A percentile compares a stretch with the other conserved stretches of the same genome.
Evolutionary conservation across 2,888 invertebrate genomes (phyloP).

Genomic region (Panorpa germanica): DNA sequence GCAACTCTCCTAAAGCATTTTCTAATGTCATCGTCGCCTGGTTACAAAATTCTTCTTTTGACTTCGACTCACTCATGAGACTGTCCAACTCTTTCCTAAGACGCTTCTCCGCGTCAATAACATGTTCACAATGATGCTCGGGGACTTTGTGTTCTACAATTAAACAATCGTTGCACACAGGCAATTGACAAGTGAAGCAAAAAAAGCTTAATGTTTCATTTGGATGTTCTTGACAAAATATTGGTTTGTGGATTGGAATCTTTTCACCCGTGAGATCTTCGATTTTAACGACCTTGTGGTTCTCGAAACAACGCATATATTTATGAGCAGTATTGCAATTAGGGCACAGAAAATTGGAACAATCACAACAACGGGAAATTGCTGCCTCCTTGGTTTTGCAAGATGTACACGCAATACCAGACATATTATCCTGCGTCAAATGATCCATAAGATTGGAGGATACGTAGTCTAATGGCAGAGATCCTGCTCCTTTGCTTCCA

Average conservation of each 20-base stretch:
- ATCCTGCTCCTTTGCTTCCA: constrained; percentile 54
- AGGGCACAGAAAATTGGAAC: constrained; percentile 82
- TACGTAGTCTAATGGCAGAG: constrained; percentile 72
- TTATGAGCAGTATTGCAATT: constrained; percentile 92
- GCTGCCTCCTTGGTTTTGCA: constrained; percentile 92
- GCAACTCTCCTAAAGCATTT: constrained; percentile 66
- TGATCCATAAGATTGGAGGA: constrained; percentile 68
- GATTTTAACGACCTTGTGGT: constrained; percentile 77
- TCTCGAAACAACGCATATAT: constrained; percentile 93
- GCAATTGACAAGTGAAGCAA: constrained; percentile 72
- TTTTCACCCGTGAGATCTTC: constrained; percentile 66
- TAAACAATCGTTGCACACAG: constrained; percentile 76
- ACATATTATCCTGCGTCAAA: too few species aligned
- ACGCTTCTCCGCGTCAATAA: constrained; percentile 58
- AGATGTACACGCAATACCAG: constrained; percentile 75
- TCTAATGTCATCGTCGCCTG: constrained; percentile 57
- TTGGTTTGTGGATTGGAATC: constrained; percentile 73
- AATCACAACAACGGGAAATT: constrained; percentile 85
- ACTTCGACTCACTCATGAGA: constrained; percentile 54
- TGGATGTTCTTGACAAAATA: constrained; percentile 65
- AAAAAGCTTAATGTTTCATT: constrained; percentile 74
- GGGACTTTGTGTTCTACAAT: constrained; percentile 66
- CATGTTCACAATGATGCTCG: constrained; percentile 66
- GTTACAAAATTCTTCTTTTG: constrained; percentile 56
- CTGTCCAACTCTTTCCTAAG: constrained; percentile 59